Evolutionary conservation across 2,888 invertebrate genomes (phyloP), one percentile per base, ranked within the genome.

Genomic region (Hypolimnas misippus): DNA sequence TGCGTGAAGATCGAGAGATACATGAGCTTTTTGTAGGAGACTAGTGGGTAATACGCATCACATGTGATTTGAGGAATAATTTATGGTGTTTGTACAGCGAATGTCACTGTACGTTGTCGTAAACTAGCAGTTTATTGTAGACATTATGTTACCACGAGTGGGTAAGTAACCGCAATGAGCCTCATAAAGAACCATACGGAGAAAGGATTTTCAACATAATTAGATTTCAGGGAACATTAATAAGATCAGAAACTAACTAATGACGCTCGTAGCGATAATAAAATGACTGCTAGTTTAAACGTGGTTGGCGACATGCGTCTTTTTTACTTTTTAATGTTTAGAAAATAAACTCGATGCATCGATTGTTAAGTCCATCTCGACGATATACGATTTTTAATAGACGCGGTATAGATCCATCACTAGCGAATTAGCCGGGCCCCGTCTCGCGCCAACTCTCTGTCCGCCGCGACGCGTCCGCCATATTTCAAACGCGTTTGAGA

Each of bases 1-100:
- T 85, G 87, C 92, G 89, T 91, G 91, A 91, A 91, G 91, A 91
- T 90, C 85, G 81, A 79, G 83, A 89, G 89, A 91, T 90, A 91
- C 89, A 88, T 85, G 84, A 81, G 86, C 87, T 89, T 90, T 91
- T 90, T 90, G 88, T 86, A 78, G 81, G 72, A 82, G 82, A 78
- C 73, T 73, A 83, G 84, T 84, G 84, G 83, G 85, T 83, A 89
- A 86, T 87, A 84, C 84, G 83, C 86, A 87, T 89, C 88, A 86
- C 82, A 88, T 89, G 89, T 90, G 91, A 90, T 92, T 91, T 89
- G 81, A 88, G 86, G 74, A 77, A 83, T 91, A 89, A 91, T 91
- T 91, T 90, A 92, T 89, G 87, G 82, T 86, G 86, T 86, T 86
- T 86, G 81, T 85, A 82, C 84, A 79, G 76, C 82, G 81, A 83